Evolutionary conservation across 1,140 invertebrate genomes (phyloP).

Genomic region (Potamilus streckersoni): DNA sequence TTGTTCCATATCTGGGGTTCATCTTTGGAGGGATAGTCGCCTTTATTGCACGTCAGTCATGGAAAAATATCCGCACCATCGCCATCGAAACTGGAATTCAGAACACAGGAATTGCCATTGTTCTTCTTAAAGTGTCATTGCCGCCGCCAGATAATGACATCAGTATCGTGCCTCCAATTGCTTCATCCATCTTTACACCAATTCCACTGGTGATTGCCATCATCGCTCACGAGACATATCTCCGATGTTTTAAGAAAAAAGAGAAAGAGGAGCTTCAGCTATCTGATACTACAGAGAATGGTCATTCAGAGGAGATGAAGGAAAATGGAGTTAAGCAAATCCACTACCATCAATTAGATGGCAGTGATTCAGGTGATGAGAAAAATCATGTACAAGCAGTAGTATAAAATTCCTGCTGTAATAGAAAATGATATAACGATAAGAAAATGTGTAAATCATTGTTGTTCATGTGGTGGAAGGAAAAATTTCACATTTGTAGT

Average conservation of each 20-base stretch:
- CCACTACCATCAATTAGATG: too few relatives aligned
- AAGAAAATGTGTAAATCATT: too few relatives aligned
- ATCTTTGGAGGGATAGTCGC: conserved; percentile 74
- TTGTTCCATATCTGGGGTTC: conserved; percentile 90
- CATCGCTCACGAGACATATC: conserved; percentile 32
- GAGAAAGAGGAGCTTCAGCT: conserved; percentile 8
- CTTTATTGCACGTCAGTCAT: conserved; percentile 36
- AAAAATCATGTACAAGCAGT: too few relatives aligned
- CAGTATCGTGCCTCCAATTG: conserved; percentile 64
- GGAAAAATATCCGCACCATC: conserved; percentile 66
- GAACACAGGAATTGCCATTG: conserved; percentile 68
- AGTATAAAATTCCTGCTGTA: too few relatives aligned
- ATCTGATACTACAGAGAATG: too few relatives aligned
- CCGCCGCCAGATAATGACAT: conserved; percentile 68
- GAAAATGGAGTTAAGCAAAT: too few relatives aligned
- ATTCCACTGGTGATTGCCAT: conserved; percentile 75
- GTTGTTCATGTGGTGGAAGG: too few relatives aligned
- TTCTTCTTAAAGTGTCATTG: conserved; percentile 67
- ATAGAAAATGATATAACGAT: too few relatives aligned
- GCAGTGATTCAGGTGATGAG: too few relatives aligned
- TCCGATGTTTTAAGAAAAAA: conserved; percentile 34
- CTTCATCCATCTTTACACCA: conserved; percentile 91
- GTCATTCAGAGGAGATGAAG: too few relatives aligned
- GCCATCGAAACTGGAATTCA: conserved; percentile 72
- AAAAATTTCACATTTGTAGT: too few relatives aligned